Evolutionary conservation across 2,113 vertebrate species (phyloP), one percentile per base, ranked within the genome.

Genomic region (Callipepla squamata): DNA sequence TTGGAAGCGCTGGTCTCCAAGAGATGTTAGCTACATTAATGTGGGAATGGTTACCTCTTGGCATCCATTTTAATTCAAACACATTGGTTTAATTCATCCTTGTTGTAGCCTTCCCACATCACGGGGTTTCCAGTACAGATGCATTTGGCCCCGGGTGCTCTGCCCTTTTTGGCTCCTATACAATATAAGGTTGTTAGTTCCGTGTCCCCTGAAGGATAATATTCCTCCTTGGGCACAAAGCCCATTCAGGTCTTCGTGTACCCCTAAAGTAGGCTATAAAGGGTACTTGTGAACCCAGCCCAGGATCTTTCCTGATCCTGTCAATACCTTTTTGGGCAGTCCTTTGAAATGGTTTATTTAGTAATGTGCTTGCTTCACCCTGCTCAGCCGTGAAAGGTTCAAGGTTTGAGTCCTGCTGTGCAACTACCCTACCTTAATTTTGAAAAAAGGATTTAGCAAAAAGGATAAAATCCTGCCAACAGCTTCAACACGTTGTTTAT

Each of bases 21-120:
- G 48, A 86, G 90, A 81, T 19, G 45, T 79, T 92, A 85, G 84
- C 61, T 73, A 1, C 85, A 95, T 92, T 93, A 89, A 94, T 85
- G 62, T 93, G 95, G 87, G 82, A 93, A 87, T 51, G 51, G 91
- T 96, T 97, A 90, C 70, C 74, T 18, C 72, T 80, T 95, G 96
- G 83, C 83, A 90, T 67, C 38, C 58, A 13, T 66, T 92, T 83
- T 89, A 55, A 76, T 74, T 51, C 85, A 6, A 96, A 68, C 0
- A 2, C 73, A 53, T 68, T 94, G 66, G 40, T 70, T 84, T 74
- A 65, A 84, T 87, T 84, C 30, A 21, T 92, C 65, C 76, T 36
- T 81, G 58, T 51, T 86, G 65, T 17, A 94, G 73, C 48, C 58
- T 92, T 86, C 80, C 78, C 40, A 58, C 63, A 90, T 90, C 40